Base-by-base conservation (phyloP, 2,797 vertebrate species). In the Enteromius argenteus region DNA sequence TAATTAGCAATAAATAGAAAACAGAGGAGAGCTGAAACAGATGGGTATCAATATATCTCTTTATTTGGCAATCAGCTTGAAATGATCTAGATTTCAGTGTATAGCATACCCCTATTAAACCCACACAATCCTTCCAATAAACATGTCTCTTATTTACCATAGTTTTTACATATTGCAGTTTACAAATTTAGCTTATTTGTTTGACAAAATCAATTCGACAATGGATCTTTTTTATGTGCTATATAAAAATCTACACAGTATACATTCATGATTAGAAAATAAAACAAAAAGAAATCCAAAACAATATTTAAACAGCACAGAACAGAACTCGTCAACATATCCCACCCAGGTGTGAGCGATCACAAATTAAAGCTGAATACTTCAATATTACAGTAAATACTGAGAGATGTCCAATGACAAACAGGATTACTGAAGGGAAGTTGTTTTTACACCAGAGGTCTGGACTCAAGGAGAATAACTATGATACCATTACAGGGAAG, bases 171-270 rank as follows among this genome's bases (percentile, higher is more conserved):
- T 94, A 91, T 93, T 95, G 95, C 95, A 95, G 93, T 94, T 96
- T 95, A 95, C 94, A 96, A 96, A 96, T 95, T 88, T 95, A 96
- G 94, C 95, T 94, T 95, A 95, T 95, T 94, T 95, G 94, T 95
- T 94, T 92, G 93, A 95, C 94, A 96, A 95, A 95, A 94, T 93
- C 94, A 92, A 94, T 94, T 93, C 87, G 90, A 95, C 95, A 95
- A 92, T 95, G 91, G 93, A 92, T 95, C 93, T 90, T 68, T 87
- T 88, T 86, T 90, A 88, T 94, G 92, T 93, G 91, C 92, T 95
- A 95, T 95, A 95, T 94, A 95, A 92, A 91, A 91, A 89, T 92
- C 91, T 93, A 94, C 93, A 94, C 93, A 90, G 93, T 94, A 92
- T 95, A 96, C 94, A 96, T 95, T 95, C 95, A 94, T 94, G 92